A percentile compares a stretch with the other conserved stretches of the same genome.
phyloP scores from a whole-genome alignment of 2,113 vertebrate species.

The Athene cunicularia region DNA sequence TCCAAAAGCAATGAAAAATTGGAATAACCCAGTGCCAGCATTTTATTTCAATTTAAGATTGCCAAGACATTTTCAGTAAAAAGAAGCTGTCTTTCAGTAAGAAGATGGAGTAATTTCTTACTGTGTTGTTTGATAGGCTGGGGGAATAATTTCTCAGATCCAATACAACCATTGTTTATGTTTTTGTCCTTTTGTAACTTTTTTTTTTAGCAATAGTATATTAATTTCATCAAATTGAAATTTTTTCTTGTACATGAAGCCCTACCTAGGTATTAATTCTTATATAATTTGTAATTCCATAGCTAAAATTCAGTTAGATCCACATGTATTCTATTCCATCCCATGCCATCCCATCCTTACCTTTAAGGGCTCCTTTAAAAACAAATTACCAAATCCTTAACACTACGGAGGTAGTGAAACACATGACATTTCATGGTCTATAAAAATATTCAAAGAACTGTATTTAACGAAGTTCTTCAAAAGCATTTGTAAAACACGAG shows the following conservation, averaged over 20 bases:
- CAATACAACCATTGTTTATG: not conserved
- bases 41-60: not conserved
- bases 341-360: not conserved
- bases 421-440: not conserved
- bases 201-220: not conserved
- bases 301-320: not conserved
- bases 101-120: not conserved
- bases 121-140: not conserved
- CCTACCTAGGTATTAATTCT: not conserved
- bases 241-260: not conserved
- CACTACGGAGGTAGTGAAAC: not conserved
- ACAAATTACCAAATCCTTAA: not conserved
- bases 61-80: slow-evolving; percentile 16
- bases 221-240: not conserved
- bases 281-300: not conserved
- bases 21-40: not conserved
- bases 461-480: not conserved
- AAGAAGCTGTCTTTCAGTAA: not conserved
- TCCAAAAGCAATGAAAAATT: slow-evolving; percentile 4
- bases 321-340: not conserved
- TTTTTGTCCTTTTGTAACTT: not conserved
- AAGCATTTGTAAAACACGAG: not conserved
- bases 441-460: not conserved
- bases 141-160: not conserved
- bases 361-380: not conserved